These are phyloP conservation scores for Leptopilina syphax DNA, from an alignment of 2,888 invertebrate species.

Conservation along the genomic window DNA sequence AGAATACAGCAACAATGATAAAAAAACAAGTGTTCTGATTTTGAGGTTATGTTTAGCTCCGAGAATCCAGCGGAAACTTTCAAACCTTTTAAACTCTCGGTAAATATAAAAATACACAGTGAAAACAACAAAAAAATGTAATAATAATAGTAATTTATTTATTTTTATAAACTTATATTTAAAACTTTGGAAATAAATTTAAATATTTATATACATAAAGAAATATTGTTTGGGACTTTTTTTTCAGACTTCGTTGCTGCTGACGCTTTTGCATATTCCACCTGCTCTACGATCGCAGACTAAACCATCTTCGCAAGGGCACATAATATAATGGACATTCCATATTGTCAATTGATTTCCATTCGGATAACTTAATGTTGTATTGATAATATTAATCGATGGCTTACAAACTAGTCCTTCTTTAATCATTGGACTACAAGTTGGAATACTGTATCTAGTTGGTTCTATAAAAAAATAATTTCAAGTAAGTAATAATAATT, in stretches of 20 bases:
- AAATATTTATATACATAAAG: too few relatives aligned
- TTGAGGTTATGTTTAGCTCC: too few relatives aligned
- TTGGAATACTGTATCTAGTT: slow-evolving; percentile 61
- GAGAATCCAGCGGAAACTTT: too few relatives aligned
- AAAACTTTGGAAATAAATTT: too few relatives aligned
- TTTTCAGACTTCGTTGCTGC: not conserved
- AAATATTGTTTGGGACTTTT: not conserved
- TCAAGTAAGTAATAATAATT: not conserved
- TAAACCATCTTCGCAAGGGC: slow-evolving; percentile 62
- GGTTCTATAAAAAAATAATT: slow-evolving; percentile 51
- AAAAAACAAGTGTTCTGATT: too few relatives aligned
- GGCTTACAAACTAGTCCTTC: slow-evolving; percentile 60
- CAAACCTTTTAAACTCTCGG: too few relatives aligned
- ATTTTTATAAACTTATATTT: too few relatives aligned
- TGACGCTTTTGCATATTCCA: not conserved
- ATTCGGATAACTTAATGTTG: slow-evolving; percentile 63
- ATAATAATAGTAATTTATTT: too few relatives aligned
- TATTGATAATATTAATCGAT: slow-evolving; percentile 50
- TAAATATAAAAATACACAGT: too few relatives aligned
- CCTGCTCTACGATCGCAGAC: slow-evolving; percentile 53
- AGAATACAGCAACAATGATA: too few relatives aligned
- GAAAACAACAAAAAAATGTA: too few relatives aligned
- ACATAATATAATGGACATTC: slow-evolving; percentile 60
- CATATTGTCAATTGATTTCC: slow-evolving; percentile 54
- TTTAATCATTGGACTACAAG: slow-evolving; percentile 57